Conservation (phyloP, 2,113 vertebrate genomes). For the Pelvicachromis taeniatus region DNA sequence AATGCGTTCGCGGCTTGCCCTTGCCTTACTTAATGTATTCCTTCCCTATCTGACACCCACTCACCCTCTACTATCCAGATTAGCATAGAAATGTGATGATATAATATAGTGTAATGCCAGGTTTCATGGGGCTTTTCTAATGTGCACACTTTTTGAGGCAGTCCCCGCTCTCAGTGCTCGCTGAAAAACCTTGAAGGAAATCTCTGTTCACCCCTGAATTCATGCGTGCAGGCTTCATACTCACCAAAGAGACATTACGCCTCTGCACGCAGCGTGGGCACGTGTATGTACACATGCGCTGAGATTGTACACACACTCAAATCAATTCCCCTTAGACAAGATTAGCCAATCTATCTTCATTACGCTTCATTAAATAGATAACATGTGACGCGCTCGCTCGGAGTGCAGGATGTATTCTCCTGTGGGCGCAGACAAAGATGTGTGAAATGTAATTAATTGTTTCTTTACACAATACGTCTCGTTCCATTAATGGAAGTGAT, state of each 20-base stretch:
- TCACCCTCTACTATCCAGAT: not conserved
- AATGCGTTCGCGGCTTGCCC: not conserved
- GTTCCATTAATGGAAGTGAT: not conserved
- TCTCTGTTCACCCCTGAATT: not conserved
- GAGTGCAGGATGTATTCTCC: not conserved
- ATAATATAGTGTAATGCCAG: slow-evolving; percentile 5
- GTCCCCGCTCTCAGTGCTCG: not conserved
- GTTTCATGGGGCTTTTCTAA: slow-evolving; percentile 36
- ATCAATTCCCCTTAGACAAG: slow-evolving; percentile 5
- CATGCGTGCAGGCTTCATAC: not conserved
- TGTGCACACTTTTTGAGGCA: slow-evolving; percentile 21
- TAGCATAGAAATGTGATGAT: slow-evolving; percentile 41
- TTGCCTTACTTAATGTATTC: not conserved
- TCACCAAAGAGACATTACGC: not conserved
- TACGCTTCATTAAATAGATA: slow-evolving; percentile 49
- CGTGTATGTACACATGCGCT: not conserved
- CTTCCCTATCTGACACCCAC: not conserved
- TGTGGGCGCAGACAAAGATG: not conserved
- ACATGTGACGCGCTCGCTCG: not conserved
- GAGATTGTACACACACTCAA: not conserved
- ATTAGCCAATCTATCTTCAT: slow-evolving; percentile 42
- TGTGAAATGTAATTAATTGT: slow-evolving; percentile 20
- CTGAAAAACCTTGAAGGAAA: slow-evolving; percentile 9
- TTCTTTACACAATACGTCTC: slow-evolving; percentile 23
- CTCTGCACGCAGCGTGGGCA: not conserved